A percentile compares a stretch with the other conserved stretches of the same genome.
phyloP scores from a whole-genome alignment of 2,888 invertebrate genomes.

The Girardia tigrina region DNA sequence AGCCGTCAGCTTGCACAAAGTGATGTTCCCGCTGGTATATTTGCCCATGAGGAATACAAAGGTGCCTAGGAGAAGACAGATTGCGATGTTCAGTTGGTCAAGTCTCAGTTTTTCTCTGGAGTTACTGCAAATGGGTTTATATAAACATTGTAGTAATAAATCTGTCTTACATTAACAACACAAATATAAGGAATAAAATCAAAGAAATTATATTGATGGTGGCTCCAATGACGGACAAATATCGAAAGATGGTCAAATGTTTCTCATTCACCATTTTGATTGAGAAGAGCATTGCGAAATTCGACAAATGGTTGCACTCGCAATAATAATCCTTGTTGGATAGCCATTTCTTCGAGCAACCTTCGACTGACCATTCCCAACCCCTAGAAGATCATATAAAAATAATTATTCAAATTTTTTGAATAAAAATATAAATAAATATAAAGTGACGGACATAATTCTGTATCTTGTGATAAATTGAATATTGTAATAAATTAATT shows the following conservation, averaged over 20 bases:
- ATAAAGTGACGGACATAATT: no score
- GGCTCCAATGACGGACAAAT: neutral
- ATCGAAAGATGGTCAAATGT: neutral
- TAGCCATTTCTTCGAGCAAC: neutral
- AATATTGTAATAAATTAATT: no score
- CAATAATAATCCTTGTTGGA: neutral
- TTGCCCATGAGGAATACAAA: neutral
- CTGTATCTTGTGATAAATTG: no score
- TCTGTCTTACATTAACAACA: neutral
- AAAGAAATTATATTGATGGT: neutral
- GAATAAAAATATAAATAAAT: no score
- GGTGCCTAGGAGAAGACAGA: neutral
- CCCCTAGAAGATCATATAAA: neutral
- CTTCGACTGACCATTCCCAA: slow-evolving; percentile 8
- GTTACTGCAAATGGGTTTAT: neutral
- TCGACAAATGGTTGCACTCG: neutral
- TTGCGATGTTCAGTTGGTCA: neutral
- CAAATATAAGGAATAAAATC: neutral
- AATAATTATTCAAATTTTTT: neutral
- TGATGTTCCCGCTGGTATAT: neutral
- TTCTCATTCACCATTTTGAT: neutral
- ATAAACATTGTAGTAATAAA: neutral
- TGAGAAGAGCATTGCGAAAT: neutral
- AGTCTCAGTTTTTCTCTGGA: neutral
- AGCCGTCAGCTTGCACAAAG: neutral